These are phyloP conservation scores for Acholoe squamosa DNA, from an alignment of 2,888 invertebrate species.

Conservation along the genomic window DNA sequence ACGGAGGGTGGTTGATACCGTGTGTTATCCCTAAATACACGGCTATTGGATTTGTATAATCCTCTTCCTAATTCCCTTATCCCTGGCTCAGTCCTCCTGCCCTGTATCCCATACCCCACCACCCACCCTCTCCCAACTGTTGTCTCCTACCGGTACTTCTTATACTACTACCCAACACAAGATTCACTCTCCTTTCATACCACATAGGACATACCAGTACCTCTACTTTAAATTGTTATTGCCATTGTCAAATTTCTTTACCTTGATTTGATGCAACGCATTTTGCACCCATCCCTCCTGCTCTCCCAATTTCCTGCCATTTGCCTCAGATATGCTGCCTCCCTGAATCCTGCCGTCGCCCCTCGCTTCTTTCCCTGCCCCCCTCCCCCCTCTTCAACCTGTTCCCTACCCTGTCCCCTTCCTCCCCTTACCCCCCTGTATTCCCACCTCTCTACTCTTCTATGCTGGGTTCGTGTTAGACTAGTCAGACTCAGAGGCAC, in stretches of 20 bases:
- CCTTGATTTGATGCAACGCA: no score
- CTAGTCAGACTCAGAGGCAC: not conserved
- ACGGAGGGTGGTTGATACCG: slow-evolving; percentile 4
- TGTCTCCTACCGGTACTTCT: no score
- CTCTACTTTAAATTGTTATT: not conserved
- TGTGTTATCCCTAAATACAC: slow-evolving; percentile 37
- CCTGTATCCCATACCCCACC: not conserved
- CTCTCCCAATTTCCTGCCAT: no score
- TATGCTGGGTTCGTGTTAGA: not conserved
- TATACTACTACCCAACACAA: not conserved
- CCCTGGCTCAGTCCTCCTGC: not conserved
- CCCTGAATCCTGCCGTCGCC: no score
- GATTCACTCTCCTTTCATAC: not conserved
- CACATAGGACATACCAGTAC: not conserved
- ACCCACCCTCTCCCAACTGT: not conserved
- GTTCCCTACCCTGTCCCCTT: no score
- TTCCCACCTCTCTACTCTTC: not conserved
- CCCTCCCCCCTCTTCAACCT: no score
- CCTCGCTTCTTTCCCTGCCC: no score
- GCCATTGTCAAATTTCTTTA: no score
- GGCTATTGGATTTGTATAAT: slow-evolving; percentile 41
- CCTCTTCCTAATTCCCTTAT: not conserved
- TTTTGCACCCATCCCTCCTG: no score
- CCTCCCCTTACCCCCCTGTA: not conserved
- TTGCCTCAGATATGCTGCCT: no score